These are phyloP conservation scores for Calameuta filiformis DNA, from an alignment of 2,888 invertebrate species.

Conservation along the genomic window DNA sequence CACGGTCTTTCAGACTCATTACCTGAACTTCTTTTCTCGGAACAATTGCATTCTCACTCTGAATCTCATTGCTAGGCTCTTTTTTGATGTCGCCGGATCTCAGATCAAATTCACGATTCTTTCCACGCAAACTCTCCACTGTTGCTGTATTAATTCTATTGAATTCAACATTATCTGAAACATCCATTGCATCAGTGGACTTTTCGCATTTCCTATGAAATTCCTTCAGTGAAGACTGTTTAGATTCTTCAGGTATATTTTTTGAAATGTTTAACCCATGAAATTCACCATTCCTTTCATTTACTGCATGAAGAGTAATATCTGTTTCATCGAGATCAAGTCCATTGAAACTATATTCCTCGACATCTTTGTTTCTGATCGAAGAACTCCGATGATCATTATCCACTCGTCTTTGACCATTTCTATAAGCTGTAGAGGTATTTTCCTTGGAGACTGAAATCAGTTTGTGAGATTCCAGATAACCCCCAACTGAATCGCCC, in stretches of 20 bases:
- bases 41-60: not conserved
- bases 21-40: conserved; percentile 6
- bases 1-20: conserved; percentile 1
- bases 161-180: not conserved
- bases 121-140: not conserved
- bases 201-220: not conserved
- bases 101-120: not conserved
- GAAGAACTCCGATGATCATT: not conserved
- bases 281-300: not conserved
- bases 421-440: not conserved
- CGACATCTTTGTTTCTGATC: not conserved
- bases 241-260: not conserved
- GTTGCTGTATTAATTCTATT: not conserved
- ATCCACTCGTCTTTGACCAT: not conserved
- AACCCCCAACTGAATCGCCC: not conserved
- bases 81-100: not conserved
- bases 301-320: not conserved
- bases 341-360: not conserved
- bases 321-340: not conserved
- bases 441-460: not conserved
- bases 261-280: not conserved
- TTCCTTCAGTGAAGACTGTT: not conserved
- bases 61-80: not conserved
- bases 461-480: not conserved
- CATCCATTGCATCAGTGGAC: not conserved